Evolutionary conservation across 1,140 invertebrate species (phyloP).

Genomic region (Drosophila hydei): DNA sequence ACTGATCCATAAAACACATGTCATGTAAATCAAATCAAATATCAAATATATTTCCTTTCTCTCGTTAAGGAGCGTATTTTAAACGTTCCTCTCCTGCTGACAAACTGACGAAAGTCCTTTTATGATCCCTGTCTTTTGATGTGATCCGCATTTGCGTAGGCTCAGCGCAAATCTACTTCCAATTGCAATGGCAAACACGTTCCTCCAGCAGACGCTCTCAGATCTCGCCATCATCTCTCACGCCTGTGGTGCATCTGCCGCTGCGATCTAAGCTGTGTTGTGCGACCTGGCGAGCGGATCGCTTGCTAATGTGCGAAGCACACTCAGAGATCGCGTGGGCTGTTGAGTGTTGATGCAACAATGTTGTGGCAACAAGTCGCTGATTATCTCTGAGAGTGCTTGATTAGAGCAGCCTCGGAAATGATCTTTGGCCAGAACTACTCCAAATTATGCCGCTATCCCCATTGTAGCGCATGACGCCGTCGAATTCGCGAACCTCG

Average conservation of each 20-base stretch:
- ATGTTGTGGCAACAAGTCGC: constrained; percentile 57
- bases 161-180: constrained; percentile 15
- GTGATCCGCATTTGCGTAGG: constrained; percentile 47
- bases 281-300: constrained; percentile 37
- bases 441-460: constrained; percentile 56
- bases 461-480: constrained; percentile 62
- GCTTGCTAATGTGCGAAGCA: constrained; percentile 61
- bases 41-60: constrained; percentile 9
- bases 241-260: constrained; percentile 63
- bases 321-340: constrained; percentile 55
- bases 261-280: constrained; percentile 23
- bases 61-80: constrained; percentile 10
- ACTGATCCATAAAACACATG: constrained; percentile 47
- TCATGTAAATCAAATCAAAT: constrained; percentile 23
- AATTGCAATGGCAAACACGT: constrained; percentile 66
- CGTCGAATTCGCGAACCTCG: constrained; percentile 48
- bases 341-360: constrained; percentile 53
- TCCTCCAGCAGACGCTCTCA: constrained; percentile 19
- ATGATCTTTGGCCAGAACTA: constrained; percentile 40
- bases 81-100: constrained; percentile 9
- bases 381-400: constrained; percentile 56
- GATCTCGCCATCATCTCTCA: constrained; percentile 46
- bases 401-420: constrained; percentile 50
- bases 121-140: constrained; percentile 47
- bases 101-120: constrained; percentile 37